Evolutionary conservation across 2,888 invertebrate genomes (phyloP), one percentile per base, ranked within the genome.

Genomic region (Lasioglossum marginatum): DNA sequence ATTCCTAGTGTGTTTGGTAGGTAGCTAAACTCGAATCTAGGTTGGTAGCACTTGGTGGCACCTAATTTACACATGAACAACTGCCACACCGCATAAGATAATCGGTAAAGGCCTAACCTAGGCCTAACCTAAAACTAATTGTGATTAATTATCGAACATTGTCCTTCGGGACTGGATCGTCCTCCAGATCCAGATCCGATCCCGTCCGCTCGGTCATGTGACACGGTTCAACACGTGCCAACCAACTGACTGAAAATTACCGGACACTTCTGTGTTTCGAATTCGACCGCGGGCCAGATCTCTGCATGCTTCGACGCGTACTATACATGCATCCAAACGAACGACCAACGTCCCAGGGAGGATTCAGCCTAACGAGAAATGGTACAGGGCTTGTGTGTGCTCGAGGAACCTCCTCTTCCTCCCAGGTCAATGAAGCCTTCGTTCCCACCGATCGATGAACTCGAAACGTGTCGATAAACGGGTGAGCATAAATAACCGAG

Each of bases 291-390:
- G 8, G 31, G 48, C 40, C 40, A 48, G 52, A 43, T 43, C 77
- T 31, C 23, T 57, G 78, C 83, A 79, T 83, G 70, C 63, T 45
- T 70, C 70, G 83, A 68, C 68, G 34, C 82, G 52, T 57, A 57
- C 43, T 74, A 68, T 45, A 37, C 85, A 85, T 85, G 85, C 85
- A 84, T 77, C 31, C 60, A 77, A 79, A 57, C 23, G 12, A 40
- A 43, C 85, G 80, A 60, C 83, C 63, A 34, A 31, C 85, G 83
- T 83, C 68, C 75, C 83, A 23, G 72, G 63, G 74, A 77, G 73
- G 63, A 63, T 23, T 27, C 16, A 48, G 37, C 19, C 70, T 77
- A 70, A 40, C 70, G 70, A 70, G 70, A 70, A 70, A 14, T n/a
- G 70, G 40, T 68, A 70, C 70, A 70, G 70, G 6, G 70, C 40